These are phyloP conservation scores for Lemur catta DNA, from an alignment of 2,797 vertebrate species.

Conservation along the genomic window DNA sequence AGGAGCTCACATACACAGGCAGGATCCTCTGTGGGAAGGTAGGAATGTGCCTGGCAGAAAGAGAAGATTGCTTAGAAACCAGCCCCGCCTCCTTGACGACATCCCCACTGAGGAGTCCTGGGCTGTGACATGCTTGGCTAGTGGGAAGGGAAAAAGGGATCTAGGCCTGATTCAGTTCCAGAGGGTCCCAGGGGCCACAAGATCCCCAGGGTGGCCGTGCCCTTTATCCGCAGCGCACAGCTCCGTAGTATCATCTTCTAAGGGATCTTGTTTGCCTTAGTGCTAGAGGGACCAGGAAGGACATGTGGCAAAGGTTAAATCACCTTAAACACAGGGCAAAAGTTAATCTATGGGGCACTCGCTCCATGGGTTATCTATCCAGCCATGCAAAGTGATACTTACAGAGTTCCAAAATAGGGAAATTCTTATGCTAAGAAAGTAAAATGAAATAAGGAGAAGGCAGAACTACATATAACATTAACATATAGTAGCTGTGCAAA, in stretches of 20 bases:
- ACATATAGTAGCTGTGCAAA: not conserved
- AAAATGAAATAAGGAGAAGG: not conserved
- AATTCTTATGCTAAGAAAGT: not conserved
- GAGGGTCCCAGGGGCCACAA: not conserved
- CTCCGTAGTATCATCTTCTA: not conserved
- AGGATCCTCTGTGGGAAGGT: not conserved
- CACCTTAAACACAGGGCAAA: not conserved
- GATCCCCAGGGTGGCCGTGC: not conserved
- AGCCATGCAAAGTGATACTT: not conserved
- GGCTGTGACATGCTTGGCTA: not conserved
- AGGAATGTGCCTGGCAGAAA: not conserved
- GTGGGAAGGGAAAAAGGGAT: not conserved
- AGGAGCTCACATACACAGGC: not conserved
- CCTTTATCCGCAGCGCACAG: not conserved
- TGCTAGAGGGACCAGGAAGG: not conserved
- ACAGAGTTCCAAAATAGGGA: not conserved
- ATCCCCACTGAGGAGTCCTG: not conserved
- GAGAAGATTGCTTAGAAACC: constrained; percentile 48
- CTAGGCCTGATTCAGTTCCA: not conserved
- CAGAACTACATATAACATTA: not conserved
- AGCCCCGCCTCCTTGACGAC: constrained; percentile 36
- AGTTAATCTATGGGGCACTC: not conserved
- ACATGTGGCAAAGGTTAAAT: not conserved
- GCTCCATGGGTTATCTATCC: not conserved
- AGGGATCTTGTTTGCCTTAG: not conserved